These are phyloP conservation scores for Alosa alosa DNA, from an alignment of 2,113 vertebrate species.

Conservation along the genomic window DNA sequence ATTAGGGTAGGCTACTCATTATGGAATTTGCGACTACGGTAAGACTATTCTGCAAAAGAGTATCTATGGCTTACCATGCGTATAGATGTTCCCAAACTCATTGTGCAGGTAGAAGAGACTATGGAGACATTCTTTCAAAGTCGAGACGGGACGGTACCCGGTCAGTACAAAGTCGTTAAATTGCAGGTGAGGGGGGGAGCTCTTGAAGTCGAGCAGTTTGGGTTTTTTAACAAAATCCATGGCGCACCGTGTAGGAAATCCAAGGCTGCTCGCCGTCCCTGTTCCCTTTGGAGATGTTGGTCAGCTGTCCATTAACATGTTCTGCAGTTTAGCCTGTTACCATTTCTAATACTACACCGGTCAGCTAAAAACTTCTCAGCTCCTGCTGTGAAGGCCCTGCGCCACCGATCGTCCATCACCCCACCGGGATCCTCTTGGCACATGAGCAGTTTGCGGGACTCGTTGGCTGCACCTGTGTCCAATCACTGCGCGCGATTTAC, in stretches of 20 bases:
- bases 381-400: not conserved
- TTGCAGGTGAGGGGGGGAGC: constrained; percentile 82
- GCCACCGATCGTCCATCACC: not conserved
- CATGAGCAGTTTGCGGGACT: not conserved
- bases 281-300: not conserved
- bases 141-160: constrained; percentile 82
- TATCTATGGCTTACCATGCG: constrained; percentile 76
- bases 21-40: not conserved
- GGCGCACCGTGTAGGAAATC: not conserved
- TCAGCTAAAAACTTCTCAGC: not conserved
- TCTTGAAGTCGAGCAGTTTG: constrained; percentile 81
- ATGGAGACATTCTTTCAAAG: constrained; percentile 75
- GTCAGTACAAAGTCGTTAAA: constrained; percentile 90
- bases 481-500: not conserved
- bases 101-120: constrained; percentile 93
- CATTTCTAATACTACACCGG: not conserved
- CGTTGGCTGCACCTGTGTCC: not conserved
- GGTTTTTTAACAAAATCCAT: constrained; percentile 77
- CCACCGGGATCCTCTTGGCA: not conserved
- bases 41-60: not conserved
- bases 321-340: not conserved
- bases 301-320: not conserved
- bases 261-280: not conserved
- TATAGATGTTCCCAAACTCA: constrained; percentile 90
- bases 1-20: not conserved